Evolutionary conservation across 2,888 invertebrate species (phyloP).

Genomic region (Cheilosia soror): DNA sequence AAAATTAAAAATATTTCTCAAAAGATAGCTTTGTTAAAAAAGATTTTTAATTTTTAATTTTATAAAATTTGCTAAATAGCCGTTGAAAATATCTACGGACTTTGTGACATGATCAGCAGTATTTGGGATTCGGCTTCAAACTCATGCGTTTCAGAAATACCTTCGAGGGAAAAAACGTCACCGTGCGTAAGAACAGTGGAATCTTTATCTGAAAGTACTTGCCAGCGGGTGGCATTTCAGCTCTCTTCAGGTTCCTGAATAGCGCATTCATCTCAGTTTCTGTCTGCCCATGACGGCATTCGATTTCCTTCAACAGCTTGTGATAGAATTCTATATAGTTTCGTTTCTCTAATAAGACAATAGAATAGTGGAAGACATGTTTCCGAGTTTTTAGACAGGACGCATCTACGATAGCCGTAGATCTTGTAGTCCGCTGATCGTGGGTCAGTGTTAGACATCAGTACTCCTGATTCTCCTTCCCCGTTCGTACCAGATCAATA

Average conservation of each 20-base stretch:
- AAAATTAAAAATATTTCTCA: too few species aligned
- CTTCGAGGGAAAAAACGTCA: conserved; percentile 77
- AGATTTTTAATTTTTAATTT: too few species aligned
- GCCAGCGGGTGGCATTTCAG: conserved; percentile 89
- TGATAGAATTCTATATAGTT: conserved; percentile 91
- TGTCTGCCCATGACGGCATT: conserved; percentile 89
- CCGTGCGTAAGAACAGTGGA: conserved; percentile 79
- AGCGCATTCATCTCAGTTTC: conserved; percentile 87
- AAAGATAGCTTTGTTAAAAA: too few species aligned
- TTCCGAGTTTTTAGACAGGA: conserved; percentile 89
- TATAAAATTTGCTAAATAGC: too few species aligned
- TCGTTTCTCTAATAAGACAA: conserved; percentile 90
- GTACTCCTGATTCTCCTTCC: conserved; percentile 86
- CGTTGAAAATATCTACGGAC: too few species aligned
- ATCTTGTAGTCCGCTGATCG: conserved; percentile 89
- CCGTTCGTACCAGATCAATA: conserved; percentile 76
- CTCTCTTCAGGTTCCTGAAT: conserved; percentile 88
- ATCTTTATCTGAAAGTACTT: conserved; percentile 85
- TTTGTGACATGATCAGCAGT: too few species aligned
- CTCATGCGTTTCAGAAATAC: conserved; percentile 78
- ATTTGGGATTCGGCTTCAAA: conserved; percentile 77
- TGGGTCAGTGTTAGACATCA: conserved; percentile 91
- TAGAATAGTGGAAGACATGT: conserved; percentile 91
- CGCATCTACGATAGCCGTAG: conserved; percentile 91
- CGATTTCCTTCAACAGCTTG: conserved; percentile 89